A percentile compares a stretch with the other conserved stretches of the same genome.
Evolutionary conservation across 2,113 vertebrate genomes (phyloP).

Genomic region (Agapornis roseicollis): DNA sequence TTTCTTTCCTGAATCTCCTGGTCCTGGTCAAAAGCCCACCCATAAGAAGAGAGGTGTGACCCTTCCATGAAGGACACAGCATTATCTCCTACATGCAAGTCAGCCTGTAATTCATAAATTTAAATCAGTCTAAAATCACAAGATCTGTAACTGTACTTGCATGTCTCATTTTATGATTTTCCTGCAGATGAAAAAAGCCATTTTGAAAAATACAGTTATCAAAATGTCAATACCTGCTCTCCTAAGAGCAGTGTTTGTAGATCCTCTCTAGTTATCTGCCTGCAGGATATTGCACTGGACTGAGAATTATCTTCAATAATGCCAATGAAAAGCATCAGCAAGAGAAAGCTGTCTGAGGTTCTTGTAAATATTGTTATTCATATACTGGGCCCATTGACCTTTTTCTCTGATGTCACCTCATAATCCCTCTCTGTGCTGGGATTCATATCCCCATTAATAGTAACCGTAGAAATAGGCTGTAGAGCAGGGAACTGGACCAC

Average conservation of each 20-base stretch:
- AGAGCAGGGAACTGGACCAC: neutral
- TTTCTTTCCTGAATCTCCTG: neutral
- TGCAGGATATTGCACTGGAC: neutral
- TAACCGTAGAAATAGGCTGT: neutral
- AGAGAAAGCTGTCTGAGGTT: neutral
- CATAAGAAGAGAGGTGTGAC: neutral
- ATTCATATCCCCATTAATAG: neutral
- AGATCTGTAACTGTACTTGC: neutral
- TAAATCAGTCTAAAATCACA: neutral
- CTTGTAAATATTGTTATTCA: neutral
- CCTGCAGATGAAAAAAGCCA: neutral
- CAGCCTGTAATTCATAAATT: neutral
- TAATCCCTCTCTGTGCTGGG: neutral
- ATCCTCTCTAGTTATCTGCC: neutral
- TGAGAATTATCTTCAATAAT: neutral
- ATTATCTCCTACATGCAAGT: neutral
- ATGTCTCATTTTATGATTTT: neutral
- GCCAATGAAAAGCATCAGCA: neutral
- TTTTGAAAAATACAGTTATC: neutral
- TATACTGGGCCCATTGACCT: fast-evolving
- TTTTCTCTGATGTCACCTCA: neutral
- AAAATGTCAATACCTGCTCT: neutral
- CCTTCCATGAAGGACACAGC: neutral
- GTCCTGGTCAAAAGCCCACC: neutral
- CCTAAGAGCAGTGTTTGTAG: neutral